These are phyloP conservation scores for Hedya salicella DNA, from an alignment of 2,888 invertebrate species.

Conservation along the genomic window DNA sequence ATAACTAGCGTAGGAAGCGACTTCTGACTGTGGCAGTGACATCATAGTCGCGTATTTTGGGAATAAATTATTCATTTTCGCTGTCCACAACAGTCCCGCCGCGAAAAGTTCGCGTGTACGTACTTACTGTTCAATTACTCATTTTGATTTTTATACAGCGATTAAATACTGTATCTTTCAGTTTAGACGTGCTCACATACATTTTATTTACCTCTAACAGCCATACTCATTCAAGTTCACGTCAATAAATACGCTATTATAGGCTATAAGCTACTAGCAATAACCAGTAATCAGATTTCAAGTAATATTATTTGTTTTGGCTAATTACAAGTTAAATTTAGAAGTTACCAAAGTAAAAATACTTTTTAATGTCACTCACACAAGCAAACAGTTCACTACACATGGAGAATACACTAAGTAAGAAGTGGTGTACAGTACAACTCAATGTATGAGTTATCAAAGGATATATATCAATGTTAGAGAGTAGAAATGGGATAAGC, in stretches of 20 bases:
- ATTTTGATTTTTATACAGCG: not conserved
- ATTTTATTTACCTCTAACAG: too few relatives aligned
- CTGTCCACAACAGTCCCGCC: constrained; percentile 7
- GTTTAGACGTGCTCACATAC: too few relatives aligned
- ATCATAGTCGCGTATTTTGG: constrained; percentile 66
- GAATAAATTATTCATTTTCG: constrained; percentile 53
- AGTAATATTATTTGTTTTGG: not conserved
- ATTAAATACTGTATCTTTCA: not conserved
- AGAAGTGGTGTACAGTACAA: not conserved
- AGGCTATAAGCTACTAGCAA: too few relatives aligned
- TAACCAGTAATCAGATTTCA: too few relatives aligned
- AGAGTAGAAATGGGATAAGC: too few relatives aligned
- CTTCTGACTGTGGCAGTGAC: constrained; percentile 57
- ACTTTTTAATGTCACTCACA: not conserved
- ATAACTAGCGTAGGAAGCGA: constrained; percentile 63
- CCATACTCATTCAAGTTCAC: not conserved
- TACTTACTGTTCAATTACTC: not conserved
- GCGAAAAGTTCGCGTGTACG: not conserved
- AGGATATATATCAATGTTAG: too few relatives aligned
- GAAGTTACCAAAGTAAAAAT: too few relatives aligned
- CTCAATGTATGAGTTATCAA: constrained; percentile 41
- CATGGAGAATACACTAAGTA: not conserved
- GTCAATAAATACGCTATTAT: too few relatives aligned
- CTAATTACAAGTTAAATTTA: not conserved
- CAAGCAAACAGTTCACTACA: not conserved